phyloP scores from a whole-genome alignment of 2,888 invertebrate genomes.

The Gasteruption jaculator region DNA sequence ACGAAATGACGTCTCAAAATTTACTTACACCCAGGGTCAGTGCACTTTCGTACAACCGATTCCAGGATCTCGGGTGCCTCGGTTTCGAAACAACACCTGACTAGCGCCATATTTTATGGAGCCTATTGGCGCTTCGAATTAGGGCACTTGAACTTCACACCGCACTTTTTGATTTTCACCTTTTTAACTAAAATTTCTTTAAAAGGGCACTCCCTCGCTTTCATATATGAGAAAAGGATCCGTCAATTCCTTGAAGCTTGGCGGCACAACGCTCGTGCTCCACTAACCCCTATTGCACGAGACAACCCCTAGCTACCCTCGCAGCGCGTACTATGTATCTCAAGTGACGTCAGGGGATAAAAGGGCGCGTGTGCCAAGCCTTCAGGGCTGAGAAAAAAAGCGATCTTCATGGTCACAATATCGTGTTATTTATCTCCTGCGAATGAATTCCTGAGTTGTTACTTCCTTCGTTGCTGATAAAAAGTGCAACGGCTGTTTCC shows the following conservation, averaged over 20 bases:
- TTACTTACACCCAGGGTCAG: constrained; percentile 80
- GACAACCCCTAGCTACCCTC: constrained; percentile 25
- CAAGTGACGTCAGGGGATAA: constrained; percentile 23
- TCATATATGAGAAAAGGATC: too few species aligned
- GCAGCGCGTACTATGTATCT: constrained; percentile 20
- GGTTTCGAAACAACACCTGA: constrained; percentile 77
- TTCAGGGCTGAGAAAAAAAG: constrained; percentile 7
- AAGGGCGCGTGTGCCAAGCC: constrained; percentile 27
- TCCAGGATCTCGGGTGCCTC: constrained; percentile 74
- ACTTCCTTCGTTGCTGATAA: too few species aligned
- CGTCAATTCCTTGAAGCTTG: constrained; percentile 23
- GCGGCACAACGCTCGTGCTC: constrained; percentile 35
- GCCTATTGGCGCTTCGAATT: background rate
- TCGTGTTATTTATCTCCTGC: too few species aligned
- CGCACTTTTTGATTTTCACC: background rate
- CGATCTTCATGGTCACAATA: constrained; percentile 10
- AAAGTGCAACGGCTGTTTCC: too few species aligned
- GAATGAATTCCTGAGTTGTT: too few species aligned
- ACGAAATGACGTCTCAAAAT: too few species aligned
- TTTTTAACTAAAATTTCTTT: background rate
- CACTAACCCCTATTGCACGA: constrained; percentile 41
- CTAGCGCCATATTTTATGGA: constrained; percentile 58
- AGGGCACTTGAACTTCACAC: background rate
- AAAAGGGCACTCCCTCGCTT: background rate
- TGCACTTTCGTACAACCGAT: constrained; percentile 72